A percentile compares a stretch with the other conserved stretches of the same genome.
These are phyloP conservation scores for Epistrophella euchroma DNA, from an alignment of 2,888 invertebrate genomes.

Conservation along the genomic window DNA sequence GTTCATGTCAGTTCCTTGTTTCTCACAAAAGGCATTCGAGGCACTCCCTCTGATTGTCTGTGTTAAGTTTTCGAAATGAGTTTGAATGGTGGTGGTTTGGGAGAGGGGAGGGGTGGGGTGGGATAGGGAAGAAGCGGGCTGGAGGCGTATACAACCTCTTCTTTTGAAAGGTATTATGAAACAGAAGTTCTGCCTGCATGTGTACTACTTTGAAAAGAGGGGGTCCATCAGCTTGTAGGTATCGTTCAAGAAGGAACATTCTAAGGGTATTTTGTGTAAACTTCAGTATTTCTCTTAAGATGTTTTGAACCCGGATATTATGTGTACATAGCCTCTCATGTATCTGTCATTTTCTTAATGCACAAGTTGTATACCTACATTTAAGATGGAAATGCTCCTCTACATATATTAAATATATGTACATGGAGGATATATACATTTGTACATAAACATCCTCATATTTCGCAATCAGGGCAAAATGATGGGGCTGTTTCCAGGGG, in stretches of 20 bases:
- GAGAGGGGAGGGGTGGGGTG: not conserved
- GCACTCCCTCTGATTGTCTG: slow-evolving; percentile 52
- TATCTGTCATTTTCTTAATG: slow-evolving; percentile 74
- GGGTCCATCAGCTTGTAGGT: not conserved
- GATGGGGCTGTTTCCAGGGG: slow-evolving; percentile 58
- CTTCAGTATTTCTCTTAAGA: slow-evolving; percentile 63
- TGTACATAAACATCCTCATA: slow-evolving; percentile 28
- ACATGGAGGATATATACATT: slow-evolving; percentile 10
- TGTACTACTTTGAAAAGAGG: slow-evolving; percentile 5
- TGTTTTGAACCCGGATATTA: slow-evolving; percentile 61
- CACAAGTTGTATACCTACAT: slow-evolving; percentile 60
- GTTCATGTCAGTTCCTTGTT: slow-evolving; percentile 70
- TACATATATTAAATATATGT: not conserved
- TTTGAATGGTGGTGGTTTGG: not conserved
- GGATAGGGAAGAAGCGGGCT: not conserved
- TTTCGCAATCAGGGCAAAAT: slow-evolving; percentile 61
- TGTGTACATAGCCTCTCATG: slow-evolving; percentile 68
- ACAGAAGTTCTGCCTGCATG: slow-evolving; percentile 10
- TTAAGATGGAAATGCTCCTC: not conserved
- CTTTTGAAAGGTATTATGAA: slow-evolving; percentile 48
- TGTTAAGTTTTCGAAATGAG: slow-evolving; percentile 19
- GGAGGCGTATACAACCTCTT: slow-evolving; percentile 2
- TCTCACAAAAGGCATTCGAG: slow-evolving; percentile 47
- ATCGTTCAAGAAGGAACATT: slow-evolving; percentile 63
- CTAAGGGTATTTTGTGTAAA: slow-evolving; percentile 62